Conservation (phyloP, 1,140 invertebrate species). For the Drosophila sucinea region DNA sequence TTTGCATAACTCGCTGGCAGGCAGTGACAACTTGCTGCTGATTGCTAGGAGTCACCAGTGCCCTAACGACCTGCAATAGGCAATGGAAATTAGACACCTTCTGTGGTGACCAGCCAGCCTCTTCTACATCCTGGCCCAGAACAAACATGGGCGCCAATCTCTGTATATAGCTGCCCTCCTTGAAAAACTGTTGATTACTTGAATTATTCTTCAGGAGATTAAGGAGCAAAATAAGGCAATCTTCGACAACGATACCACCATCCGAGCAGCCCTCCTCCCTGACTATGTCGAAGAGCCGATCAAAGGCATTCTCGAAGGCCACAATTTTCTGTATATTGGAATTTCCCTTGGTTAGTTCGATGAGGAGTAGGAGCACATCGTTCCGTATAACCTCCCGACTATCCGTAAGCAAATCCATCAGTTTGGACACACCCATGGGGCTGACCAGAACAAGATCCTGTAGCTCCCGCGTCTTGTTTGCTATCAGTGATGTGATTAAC, state of each 20-base stretch:
- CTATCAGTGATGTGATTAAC: slow-evolving; percentile 91
- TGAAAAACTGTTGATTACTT: slow-evolving; percentile 99
- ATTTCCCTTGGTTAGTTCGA: slow-evolving; percentile 96
- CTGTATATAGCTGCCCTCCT: slow-evolving; percentile 98
- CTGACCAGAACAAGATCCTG: slow-evolving; percentile 97
- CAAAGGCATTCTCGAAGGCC: slow-evolving; percentile 99
- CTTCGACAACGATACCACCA: slow-evolving; percentile 99
- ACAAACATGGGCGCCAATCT: slow-evolving; percentile 94
- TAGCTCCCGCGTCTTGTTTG: slow-evolving; percentile 94
- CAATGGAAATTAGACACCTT: slow-evolving; percentile 97
- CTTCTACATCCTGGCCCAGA: slow-evolving; percentile 87
- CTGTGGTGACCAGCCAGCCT: slow-evolving; percentile 95
- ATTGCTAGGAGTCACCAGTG: slow-evolving; percentile 94
- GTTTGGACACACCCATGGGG: slow-evolving; percentile 98
- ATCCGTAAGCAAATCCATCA: slow-evolving; percentile 98
- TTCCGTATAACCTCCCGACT: slow-evolving; percentile 98
- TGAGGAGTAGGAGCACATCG: slow-evolving; percentile 96
- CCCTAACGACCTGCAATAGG: slow-evolving; percentile 94
- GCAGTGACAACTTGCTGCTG: slow-evolving; percentile 88
- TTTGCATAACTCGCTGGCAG: slow-evolving; percentile 95
- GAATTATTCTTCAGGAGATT: slow-evolving; percentile 97
- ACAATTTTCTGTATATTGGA: slow-evolving; percentile 99
- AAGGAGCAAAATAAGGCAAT: slow-evolving; percentile 97
- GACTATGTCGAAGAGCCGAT: slow-evolving; percentile 97
- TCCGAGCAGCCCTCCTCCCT: slow-evolving; percentile 95